Evolutionary conservation across 2,888 invertebrate species (phyloP).

Genomic region (Andrena praecox): DNA sequence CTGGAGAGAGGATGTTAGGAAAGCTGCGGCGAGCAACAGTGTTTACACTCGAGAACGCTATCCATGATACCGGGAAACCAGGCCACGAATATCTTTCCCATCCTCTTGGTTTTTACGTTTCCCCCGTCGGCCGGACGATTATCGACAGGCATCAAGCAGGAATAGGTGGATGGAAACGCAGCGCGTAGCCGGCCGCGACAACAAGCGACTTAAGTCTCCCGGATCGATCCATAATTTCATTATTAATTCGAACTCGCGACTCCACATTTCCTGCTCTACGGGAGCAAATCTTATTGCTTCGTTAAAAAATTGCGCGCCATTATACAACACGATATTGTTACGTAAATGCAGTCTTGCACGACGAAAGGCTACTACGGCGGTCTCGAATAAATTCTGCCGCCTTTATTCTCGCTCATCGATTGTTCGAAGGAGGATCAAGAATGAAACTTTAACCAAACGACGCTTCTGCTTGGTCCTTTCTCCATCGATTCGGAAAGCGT

Average conservation of each 20-base stretch:
- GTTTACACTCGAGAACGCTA: constrained; percentile 73
- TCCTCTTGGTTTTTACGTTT: constrained; percentile 7
- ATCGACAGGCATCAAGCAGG: neutral
- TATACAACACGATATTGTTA: constrained; percentile 22
- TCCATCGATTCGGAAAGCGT: too few relatives aligned
- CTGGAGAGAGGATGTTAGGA: constrained; percentile 45
- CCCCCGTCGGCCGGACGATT: constrained; percentile 2
- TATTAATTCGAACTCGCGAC: too few relatives aligned
- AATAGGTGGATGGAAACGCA: neutral
- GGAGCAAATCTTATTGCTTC: neutral
- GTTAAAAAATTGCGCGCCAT: constrained; percentile 10
- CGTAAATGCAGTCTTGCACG: constrained; percentile 13
- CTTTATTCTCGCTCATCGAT: neutral
- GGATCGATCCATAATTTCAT: too few relatives aligned
- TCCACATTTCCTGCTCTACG: too few relatives aligned
- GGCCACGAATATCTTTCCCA: constrained; percentile 65
- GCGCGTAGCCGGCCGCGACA: neutral
- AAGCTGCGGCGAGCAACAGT: constrained; percentile 70
- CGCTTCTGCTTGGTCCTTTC: too few relatives aligned
- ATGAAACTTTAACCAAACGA: neutral
- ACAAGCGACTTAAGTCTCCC: too few relatives aligned
- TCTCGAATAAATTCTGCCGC: neutral
- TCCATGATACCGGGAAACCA: constrained; percentile 76
- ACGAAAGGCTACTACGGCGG: neutral
- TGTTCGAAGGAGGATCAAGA: neutral